Evolutionary conservation across 2,797 vertebrate genomes (phyloP).

Genomic region (Trematomus bernacchii): DNA sequence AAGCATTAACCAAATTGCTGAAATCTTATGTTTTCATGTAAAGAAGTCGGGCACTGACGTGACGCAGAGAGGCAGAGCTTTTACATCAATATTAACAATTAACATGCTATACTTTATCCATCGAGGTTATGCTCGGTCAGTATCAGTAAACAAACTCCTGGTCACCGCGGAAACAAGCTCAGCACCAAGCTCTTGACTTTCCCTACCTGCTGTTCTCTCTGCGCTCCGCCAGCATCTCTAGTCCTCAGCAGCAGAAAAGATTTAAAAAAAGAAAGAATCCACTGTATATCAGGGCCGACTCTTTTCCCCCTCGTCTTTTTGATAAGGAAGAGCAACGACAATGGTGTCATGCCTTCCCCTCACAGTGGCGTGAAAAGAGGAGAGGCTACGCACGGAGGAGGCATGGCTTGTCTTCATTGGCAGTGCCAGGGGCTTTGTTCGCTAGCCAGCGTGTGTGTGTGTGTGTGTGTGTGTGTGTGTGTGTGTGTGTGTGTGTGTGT

Average conservation of each 20-base stretch:
- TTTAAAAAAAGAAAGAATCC: slow-evolving; percentile 40
- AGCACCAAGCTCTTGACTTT: slow-evolving; percentile 61
- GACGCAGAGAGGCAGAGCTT: slow-evolving; percentile 26
- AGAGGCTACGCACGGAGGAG: slow-evolving; percentile 64
- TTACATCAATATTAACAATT: slow-evolving; percentile 35
- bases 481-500: slow-evolving; percentile 23
- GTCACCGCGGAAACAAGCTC: slow-evolving; percentile 76
- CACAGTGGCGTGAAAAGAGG: slow-evolving; percentile 43
- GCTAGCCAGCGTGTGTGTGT: slow-evolving; percentile 55
- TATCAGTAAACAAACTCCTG: slow-evolving; percentile 74
- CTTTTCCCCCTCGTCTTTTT: slow-evolving; percentile 23
- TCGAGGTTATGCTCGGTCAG: slow-evolving; percentile 18
- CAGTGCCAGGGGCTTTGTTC: slow-evolving; percentile 82
- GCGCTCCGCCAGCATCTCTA: slow-evolving; percentile 84
- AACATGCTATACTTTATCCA: slow-evolving; percentile 23
- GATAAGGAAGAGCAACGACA: slow-evolving; percentile 12
- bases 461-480: no score
- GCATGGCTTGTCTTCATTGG: slow-evolving; percentile 71
- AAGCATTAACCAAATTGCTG: slow-evolving; percentile 2
- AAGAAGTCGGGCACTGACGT: neutral
- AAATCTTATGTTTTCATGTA: slow-evolving; percentile 1
- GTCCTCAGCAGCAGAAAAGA: slow-evolving; percentile 44
- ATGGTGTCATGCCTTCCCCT: slow-evolving; percentile 57
- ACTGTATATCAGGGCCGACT: neutral
- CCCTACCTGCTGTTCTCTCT: slow-evolving; percentile 85